These are phyloP conservation scores for Nicator chloris DNA, from an alignment of 2,113 vertebrate genomes.

Conservation along the genomic window DNA sequence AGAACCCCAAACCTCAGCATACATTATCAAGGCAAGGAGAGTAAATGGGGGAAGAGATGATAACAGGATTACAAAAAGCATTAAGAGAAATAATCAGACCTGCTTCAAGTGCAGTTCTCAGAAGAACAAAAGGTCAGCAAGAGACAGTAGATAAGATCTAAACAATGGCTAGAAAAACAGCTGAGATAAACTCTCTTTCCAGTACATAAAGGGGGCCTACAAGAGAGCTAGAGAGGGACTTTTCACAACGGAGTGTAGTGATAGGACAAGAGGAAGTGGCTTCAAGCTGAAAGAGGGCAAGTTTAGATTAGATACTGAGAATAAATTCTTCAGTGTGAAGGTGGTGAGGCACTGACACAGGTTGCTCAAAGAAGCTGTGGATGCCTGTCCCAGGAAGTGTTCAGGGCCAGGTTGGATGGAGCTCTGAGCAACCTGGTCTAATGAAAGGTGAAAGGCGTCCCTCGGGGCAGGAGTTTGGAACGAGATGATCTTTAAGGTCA, in stretches of 20 bases:
- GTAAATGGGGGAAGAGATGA: neutral
- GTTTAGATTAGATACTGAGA: neutral
- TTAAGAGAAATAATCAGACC: neutral
- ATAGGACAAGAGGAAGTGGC: neutral
- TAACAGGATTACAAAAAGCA: neutral
- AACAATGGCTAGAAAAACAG: neutral
- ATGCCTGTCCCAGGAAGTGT: neutral
- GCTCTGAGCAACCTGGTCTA: neutral
- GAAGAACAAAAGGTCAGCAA: neutral
- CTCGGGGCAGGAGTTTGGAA: neutral
- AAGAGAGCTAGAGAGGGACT: neutral
- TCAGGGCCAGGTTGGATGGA: neutral
- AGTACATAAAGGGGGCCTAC: neutral
- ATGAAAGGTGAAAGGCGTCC: neutral
- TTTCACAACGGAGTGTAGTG: neutral
- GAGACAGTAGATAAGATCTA: neutral
- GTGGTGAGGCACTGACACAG: neutral
- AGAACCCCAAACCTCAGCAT: neutral
- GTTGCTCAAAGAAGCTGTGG: neutral
- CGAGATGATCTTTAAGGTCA: neutral
- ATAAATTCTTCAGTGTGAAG: neutral
- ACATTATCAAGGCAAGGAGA: neutral
- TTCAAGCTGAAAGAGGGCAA: neutral
- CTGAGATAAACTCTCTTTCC: neutral
- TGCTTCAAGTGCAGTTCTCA: conserved; percentile 1